Evolutionary conservation across 2,797 vertebrate species (phyloP).

Genomic region (Pogonophryne albipinna): DNA sequence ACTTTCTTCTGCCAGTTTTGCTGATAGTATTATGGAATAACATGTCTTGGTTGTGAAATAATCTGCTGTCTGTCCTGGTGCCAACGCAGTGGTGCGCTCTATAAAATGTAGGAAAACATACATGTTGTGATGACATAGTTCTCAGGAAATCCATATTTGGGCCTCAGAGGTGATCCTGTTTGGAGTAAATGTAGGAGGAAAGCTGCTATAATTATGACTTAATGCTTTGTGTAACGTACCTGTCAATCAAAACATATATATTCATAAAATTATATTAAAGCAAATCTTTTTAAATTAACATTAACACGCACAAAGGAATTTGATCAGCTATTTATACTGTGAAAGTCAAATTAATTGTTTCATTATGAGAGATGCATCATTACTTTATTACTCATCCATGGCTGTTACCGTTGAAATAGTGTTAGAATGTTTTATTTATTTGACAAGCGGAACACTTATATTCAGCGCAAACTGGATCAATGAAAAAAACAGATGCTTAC

Average conservation of each 20-base stretch:
- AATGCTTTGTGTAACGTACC: not conserved
- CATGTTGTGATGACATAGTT: not conserved
- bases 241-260: not conserved
- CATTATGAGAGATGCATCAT: not conserved
- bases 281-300: not conserved
- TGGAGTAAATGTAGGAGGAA: not conserved
- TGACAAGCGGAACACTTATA: not conserved
- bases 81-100: not conserved
- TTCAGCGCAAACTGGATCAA: not conserved
- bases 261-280: not conserved
- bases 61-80: slow-evolving; percentile 30
- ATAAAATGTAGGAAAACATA: slow-evolving; percentile 11
- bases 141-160: slow-evolving; percentile 6
- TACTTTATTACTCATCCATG: not conserved
- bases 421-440: not conserved
- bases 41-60: slow-evolving; percentile 33
- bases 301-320: not conserved
- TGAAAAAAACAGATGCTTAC: not conserved
- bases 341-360: not conserved
- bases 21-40: slow-evolving; percentile 29
- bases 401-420: not conserved
- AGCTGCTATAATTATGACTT: not conserved
- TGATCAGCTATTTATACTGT: not conserved
- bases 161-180: slow-evolving; percentile 10
- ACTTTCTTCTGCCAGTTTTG: slow-evolving; percentile 15